Conservation (phyloP, 2,113 vertebrate genomes). For the Oncorhynchus keta region DNA sequence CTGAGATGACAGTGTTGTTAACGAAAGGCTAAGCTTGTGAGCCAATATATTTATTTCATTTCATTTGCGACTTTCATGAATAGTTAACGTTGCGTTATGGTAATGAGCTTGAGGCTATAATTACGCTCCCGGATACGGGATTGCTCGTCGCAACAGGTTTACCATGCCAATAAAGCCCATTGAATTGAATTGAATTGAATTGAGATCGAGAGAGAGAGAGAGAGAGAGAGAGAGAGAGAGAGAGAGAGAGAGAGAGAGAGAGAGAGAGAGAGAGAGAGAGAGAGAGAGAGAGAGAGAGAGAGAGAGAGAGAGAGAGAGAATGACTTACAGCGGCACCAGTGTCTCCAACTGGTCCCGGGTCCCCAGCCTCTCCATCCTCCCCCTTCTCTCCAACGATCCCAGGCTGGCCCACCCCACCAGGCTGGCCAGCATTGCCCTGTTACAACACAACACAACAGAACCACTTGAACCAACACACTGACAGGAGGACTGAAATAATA, state of each 20-base stretch:
- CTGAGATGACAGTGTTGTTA: no score
- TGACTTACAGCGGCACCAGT: conserved; percentile 78
- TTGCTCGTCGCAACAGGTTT: no score
- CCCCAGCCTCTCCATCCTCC: conserved; percentile 86
- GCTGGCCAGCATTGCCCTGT: conserved; percentile 78
- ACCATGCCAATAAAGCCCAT: no score
- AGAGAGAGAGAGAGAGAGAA: neutral
- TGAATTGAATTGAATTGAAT: no score
- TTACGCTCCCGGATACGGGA: no score
- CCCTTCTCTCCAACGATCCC: conserved; percentile 91
- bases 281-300: neutral
- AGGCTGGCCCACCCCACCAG: conserved; percentile 84
- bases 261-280: neutral
- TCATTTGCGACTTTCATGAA: no score
- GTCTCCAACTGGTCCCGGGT: conserved; percentile 78
- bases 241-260: neutral
- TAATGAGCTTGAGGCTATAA: no score
- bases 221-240: no score
- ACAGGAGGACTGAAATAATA: conserved; percentile 32
- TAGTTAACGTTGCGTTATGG: no score
- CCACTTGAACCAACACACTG: conserved; percentile 28
- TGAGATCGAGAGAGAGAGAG: no score
- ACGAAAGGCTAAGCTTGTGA: no score
- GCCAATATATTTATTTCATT: no score
- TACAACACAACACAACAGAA: conserved; percentile 23